phyloP scores from a whole-genome alignment of 2,888 invertebrate species.

The Chymomyza caudatula region DNA sequence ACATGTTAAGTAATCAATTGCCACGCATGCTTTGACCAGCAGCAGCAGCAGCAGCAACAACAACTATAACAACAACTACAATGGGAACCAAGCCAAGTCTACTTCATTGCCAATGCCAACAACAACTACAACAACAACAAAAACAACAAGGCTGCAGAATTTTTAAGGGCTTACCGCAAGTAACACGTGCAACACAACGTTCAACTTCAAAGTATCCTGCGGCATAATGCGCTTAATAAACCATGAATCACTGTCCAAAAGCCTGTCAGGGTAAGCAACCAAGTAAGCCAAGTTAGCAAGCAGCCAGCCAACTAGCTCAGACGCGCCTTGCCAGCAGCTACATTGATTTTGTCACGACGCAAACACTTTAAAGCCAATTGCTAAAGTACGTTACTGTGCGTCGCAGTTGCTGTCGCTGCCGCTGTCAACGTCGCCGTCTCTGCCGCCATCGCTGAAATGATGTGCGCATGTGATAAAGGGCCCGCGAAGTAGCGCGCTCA shows the following conservation, averaged over 20 bases:
- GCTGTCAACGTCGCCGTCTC: conserved; percentile 2
- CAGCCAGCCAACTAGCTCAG: conserved; percentile 14
- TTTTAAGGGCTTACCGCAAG: conserved; percentile 50
- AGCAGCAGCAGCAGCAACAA: conserved; percentile 13
- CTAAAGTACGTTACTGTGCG: conserved; percentile 54
- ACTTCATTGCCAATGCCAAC: conserved; percentile 63
- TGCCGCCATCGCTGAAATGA: conserved; percentile 38
- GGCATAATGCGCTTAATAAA: conserved; percentile 77
- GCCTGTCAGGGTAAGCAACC: conserved; percentile 44
- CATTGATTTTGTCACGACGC: conserved; percentile 74
- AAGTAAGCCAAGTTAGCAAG: conserved; percentile 3
- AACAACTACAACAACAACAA: conserved; percentile 2
- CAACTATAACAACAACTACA: background rate
- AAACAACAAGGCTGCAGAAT: conserved; percentile 37
- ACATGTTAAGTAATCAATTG: conserved; percentile 77
- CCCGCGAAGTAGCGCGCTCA: conserved; percentile 36
- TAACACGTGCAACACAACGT: conserved; percentile 55
- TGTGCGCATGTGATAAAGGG: conserved; percentile 72
- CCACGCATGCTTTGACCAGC: conserved; percentile 44
- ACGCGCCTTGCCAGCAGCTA: conserved; percentile 44
- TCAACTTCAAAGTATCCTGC: conserved; percentile 70
- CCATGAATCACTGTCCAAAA: conserved; percentile 75
- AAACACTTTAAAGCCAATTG: conserved; percentile 72
- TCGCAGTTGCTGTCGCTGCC: conserved; percentile 27
- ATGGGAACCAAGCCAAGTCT: background rate